phyloP scores from a whole-genome alignment of 64 coral and sea anemone genomes.

The Dendrophyllia cribrosa region DNA sequence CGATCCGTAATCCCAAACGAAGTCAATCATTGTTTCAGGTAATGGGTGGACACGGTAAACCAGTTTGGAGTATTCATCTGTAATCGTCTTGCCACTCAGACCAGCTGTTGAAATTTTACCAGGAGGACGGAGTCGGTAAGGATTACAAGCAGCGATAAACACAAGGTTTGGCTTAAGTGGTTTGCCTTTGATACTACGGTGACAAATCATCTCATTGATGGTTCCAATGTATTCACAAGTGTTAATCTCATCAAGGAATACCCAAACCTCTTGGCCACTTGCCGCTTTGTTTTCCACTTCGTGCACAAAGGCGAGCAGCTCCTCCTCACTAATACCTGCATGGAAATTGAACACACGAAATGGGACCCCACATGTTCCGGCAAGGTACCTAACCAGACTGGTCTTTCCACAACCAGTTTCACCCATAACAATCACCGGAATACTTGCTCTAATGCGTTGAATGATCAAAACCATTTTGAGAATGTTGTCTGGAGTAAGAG shows the following conservation, averaged over 20 bases:
- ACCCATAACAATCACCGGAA: conserved; percentile 84
- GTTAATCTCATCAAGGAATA: conserved; percentile 90
- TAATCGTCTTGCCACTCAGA: conserved; percentile 66
- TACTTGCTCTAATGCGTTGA: conserved; percentile 80
- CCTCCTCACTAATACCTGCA: conserved; percentile 65
- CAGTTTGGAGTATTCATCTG: conserved; percentile 84
- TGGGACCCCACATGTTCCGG: conserved; percentile 55
- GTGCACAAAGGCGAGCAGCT: conserved; percentile 50
- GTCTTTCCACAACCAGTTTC: conserved; percentile 90
- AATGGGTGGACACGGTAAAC: conserved; percentile 89
- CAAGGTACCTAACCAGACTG: conserved; percentile 72
- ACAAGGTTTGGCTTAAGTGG: conserved; percentile 63
- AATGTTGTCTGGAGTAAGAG: conserved; percentile 94
- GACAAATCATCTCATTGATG: conserved; percentile 87
- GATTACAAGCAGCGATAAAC: conserved; percentile 88
- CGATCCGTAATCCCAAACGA: conserved; percentile 94
- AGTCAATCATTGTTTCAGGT: conserved; percentile 94
- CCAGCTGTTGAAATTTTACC: conserved; percentile 74
- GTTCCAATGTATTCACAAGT: conserved; percentile 91
- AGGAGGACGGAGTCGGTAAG: conserved; percentile 74
- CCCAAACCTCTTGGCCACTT: conserved; percentile 56
- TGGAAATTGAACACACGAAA: conserved; percentile 67
- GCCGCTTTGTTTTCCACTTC: conserved; percentile 24
- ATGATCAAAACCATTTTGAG: conserved; percentile 95
- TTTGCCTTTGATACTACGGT: conserved; percentile 67